Conservation (phyloP, 2,888 invertebrate species). For the Drosophila infuscata region DNA sequence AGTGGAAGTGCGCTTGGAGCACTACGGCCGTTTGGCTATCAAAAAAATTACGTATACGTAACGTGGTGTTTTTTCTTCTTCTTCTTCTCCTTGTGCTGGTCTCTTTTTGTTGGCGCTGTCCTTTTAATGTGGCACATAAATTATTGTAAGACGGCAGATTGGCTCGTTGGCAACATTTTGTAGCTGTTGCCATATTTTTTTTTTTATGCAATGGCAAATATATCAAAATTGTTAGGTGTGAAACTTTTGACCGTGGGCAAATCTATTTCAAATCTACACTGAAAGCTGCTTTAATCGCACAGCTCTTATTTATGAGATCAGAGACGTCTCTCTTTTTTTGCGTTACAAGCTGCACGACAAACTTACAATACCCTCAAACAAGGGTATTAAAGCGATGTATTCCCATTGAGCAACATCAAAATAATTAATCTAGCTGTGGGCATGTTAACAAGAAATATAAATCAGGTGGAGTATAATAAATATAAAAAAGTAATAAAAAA, state of each 20-base stretch:
- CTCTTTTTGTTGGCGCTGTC: constrained; percentile 67
- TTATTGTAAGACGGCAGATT: constrained; percentile 79
- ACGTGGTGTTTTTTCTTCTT: constrained; percentile 29
- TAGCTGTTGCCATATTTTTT: constrained; percentile 29
- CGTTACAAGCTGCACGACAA: not conserved
- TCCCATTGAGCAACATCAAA: constrained; percentile 5
- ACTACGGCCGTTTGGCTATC: constrained; percentile 63
- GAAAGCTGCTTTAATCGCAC: constrained; percentile 40
- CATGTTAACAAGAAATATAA: constrained; percentile 18
- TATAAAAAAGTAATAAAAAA: not conserved
- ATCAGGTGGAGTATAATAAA: not conserved
- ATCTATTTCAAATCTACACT: constrained; percentile 33
- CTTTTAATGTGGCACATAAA: constrained; percentile 79
- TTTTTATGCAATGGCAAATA: constrained; percentile 23
- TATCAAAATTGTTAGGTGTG: constrained; percentile 68
- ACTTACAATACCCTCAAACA: not conserved
- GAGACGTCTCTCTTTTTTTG: not conserved
- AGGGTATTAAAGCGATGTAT: constrained; percentile 1
- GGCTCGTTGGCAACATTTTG: constrained; percentile 76
- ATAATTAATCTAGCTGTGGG: constrained; percentile 21
- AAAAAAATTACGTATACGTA: constrained; percentile 79
- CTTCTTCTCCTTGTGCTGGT: constrained; percentile 7
- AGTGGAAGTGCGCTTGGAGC: constrained; percentile 33
- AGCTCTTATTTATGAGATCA: constrained; percentile 1
- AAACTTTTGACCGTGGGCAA: constrained; percentile 60